phyloP scores from a whole-genome alignment of 2,888 invertebrate genomes.

The Cantharis lateralis region DNA sequence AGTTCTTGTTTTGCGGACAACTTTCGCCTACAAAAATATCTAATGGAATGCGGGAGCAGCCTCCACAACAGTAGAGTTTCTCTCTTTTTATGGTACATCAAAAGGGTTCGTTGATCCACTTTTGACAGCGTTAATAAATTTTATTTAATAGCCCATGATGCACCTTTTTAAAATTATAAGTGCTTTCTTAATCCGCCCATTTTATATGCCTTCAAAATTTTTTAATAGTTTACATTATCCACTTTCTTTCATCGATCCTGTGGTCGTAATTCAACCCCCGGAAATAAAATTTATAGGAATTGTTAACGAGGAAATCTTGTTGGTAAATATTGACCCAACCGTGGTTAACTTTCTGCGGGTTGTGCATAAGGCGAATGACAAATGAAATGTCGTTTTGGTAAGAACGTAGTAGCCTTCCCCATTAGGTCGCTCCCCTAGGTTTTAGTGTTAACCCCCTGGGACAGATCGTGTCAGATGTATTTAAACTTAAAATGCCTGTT shows the following conservation, averaged over 20 bases:
- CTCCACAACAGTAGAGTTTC: slow-evolving; percentile 16
- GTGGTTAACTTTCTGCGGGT: slow-evolving; percentile 16
- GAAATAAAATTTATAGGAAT: not conserved
- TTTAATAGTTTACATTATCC: not conserved
- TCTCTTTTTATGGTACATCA: slow-evolving; percentile 18
- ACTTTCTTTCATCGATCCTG: not conserved
- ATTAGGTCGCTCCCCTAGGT: not conserved
- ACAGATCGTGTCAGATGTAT: slow-evolving; percentile 22
- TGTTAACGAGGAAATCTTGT: not conserved
- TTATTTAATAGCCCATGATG: not conserved
- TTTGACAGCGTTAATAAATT: slow-evolving; percentile 33
- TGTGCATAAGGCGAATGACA: slow-evolving; percentile 16
- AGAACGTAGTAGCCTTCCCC: slow-evolving; percentile 11
- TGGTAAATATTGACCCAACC: not conserved
- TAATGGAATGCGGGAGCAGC: slow-evolving; percentile 27
- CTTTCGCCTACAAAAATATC: slow-evolving; percentile 28
- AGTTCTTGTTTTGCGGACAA: slow-evolving; percentile 6
- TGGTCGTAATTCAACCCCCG: not conserved
- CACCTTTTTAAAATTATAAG: not conserved
- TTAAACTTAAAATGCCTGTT: slow-evolving; percentile 23
- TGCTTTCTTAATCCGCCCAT: not conserved
- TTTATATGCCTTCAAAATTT: not conserved
- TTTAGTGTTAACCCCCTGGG: slow-evolving; percentile 4
- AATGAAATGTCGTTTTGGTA: slow-evolving; percentile 20
- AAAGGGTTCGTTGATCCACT: slow-evolving; percentile 35